Evolutionary conservation across 2,888 invertebrate species (phyloP), one percentile per base, ranked within the genome.

Genomic region (Chesias legatella): DNA sequence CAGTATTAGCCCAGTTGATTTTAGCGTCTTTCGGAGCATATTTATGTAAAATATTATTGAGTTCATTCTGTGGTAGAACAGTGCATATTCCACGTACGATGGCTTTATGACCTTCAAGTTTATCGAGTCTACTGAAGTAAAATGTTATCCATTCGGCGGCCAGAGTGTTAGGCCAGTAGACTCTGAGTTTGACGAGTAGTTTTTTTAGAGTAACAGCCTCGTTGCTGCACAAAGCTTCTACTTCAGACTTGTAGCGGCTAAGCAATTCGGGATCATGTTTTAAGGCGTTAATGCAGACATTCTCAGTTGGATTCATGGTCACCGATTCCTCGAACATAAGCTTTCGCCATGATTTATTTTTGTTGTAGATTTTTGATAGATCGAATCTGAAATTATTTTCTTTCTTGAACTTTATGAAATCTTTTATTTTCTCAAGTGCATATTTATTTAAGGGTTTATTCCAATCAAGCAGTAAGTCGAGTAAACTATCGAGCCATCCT

Each of bases 311-410:
- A 26, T 53, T 53, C 38, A 83, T 42, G 9, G 46, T 17, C 25
- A 84, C 23, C 1, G 82, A 83, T 21, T 79, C 73, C 37, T 77
- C 67, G 51, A 83, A 82, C 55, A 84, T 58, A 9, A 49, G 38
- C 45, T 58, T 78, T 39, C 64, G 63, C 81, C 80, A 82, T 7
- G 72, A 61, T 43, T 78, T 82, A 11, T 83, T 73, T 33, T 60
- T 58, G 34, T 75, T 70, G 44, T 81, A 84, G 23, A 82, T 46
- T 6, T 44, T 26, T 6, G 58, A 48, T 26, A 82, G 47, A 45
- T 60, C 45, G 2, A 37, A 30, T 23, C 64, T 57, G 68, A 67
- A 77, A 6, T 53, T 53, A 23, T 69, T 65, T 37, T 67, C 47
- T 27, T 63, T 63, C 37, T 67, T 73, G 1, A 69, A 48, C 38